Conservation (phyloP, 2,797 vertebrate species). For the Aeoliscus strigatus region DNA sequence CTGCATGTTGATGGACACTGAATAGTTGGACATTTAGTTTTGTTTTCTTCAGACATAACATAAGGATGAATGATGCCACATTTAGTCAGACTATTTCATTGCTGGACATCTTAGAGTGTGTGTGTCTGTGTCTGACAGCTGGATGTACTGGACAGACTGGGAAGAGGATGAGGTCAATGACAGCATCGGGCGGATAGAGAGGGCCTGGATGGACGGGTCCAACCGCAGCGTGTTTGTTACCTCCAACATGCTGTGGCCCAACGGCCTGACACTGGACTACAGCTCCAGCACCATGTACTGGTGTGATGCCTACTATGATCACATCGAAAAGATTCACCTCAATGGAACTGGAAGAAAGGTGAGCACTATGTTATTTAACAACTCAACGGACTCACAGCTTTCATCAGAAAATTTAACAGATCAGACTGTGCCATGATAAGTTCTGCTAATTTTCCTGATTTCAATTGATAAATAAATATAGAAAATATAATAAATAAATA, state of each 20-base stretch:
- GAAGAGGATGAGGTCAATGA: conserved; percentile 97
- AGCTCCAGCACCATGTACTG: conserved; percentile 86
- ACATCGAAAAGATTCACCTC: conserved; percentile 94
- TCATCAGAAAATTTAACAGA: too few species aligned
- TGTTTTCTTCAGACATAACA: too few species aligned
- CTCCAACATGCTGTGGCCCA: conserved; percentile 98
- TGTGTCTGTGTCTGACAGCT: conserved; percentile 66
- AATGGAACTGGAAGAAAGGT: conserved; percentile 95
- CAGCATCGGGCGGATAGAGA: conserved; percentile 96
- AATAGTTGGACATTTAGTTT: too few species aligned
- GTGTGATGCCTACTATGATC: conserved; percentile 98
- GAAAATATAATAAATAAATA: too few species aligned
- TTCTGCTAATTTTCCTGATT: too few species aligned
- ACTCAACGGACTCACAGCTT: neutral
- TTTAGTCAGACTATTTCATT: too few species aligned
- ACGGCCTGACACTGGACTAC: conserved; percentile 92
- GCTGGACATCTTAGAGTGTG: too few species aligned
- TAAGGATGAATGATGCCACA: conserved; percentile 24
- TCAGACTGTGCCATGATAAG: too few species aligned
- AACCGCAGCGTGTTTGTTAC: conserved; percentile 91
- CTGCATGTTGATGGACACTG: conserved; percentile 41
- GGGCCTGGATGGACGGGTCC: conserved; percentile 96
- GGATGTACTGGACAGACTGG: conserved; percentile 99
- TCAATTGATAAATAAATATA: too few species aligned
- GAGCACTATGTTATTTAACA: conserved; percentile 33